Percentiles rank a stretch among this genome's conserved stretches.
Evolutionary conservation across 2,113 vertebrate species (phyloP).

Genomic region (Trichechus manatus): DNA sequence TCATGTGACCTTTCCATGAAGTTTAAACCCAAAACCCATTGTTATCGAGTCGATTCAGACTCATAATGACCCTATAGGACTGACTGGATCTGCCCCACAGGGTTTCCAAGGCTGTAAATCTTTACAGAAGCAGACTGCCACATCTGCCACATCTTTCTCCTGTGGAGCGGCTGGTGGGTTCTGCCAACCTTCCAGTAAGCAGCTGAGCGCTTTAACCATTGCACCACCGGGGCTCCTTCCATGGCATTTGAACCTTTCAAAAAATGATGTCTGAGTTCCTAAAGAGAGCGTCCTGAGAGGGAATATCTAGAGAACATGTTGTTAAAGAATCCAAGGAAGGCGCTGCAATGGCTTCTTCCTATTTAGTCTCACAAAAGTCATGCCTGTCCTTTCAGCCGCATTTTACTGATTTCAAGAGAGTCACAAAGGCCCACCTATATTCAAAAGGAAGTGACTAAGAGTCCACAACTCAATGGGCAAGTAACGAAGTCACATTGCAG

Average conservation of each 20-base stretch:
- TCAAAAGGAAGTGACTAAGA: too few species aligned
- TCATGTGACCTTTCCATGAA: neutral
- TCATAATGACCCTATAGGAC: neutral
- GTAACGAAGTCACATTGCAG: neutral
- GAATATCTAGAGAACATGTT: neutral
- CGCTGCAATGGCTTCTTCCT: neutral
- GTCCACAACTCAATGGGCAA: neutral
- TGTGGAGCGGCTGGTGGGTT: too few species aligned
- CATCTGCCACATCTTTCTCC: too few species aligned
- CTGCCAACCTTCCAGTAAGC: too few species aligned
- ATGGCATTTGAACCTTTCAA: neutral
- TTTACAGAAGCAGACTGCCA: neutral
- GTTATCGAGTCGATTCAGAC: too few species aligned
- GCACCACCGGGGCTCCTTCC: neutral
- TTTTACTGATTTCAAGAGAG: neutral
- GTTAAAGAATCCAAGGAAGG: neutral
- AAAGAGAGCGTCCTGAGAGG: neutral
- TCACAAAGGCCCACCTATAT: neutral
- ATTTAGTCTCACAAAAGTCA: neutral
- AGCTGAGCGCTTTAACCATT: too few species aligned
- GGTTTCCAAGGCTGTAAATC: neutral
- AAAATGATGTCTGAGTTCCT: neutral
- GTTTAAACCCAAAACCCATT: neutral
- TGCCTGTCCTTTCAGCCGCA: neutral
- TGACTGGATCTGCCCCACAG: neutral